A percentile compares a stretch with the other conserved stretches of the same genome.
Conservation (phyloP, 2,113 vertebrate genomes). For the Phaethon lepturus region DNA sequence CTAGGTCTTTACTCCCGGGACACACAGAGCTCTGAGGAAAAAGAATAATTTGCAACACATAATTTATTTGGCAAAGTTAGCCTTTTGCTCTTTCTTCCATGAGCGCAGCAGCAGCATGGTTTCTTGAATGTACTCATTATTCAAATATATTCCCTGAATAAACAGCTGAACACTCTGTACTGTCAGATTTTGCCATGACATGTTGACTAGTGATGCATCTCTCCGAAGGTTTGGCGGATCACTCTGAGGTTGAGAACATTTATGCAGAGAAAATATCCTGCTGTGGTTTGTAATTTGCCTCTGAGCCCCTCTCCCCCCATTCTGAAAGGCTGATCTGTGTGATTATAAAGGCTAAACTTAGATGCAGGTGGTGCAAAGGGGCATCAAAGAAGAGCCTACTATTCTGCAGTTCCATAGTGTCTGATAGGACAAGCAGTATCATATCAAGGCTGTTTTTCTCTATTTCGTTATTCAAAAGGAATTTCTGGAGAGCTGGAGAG, state of each 20-base stretch:
- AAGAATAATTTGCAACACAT: conserved; percentile 20
- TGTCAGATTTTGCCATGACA: conserved; percentile 42
- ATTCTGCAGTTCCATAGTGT: not conserved
- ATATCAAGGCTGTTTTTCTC: not conserved
- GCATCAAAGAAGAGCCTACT: not conserved
- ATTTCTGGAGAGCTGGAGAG: not conserved
- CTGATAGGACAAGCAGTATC: not conserved
- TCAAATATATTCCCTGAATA: conserved; percentile 46
- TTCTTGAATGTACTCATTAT: conserved; percentile 43
- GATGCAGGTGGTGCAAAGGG: not conserved
- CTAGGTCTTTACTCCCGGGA: conserved; percentile 2
- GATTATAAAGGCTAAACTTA: not conserved
- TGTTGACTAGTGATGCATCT: conserved; percentile 28
- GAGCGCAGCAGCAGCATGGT: not conserved
- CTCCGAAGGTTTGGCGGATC: conserved; percentile 1
- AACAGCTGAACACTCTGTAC: conserved; percentile 4
- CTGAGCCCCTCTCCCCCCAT: not conserved
- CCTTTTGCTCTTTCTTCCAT: conserved; percentile 33
- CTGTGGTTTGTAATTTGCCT: conserved; percentile 21
- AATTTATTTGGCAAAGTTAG: conserved; percentile 45
- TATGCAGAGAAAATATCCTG: not conserved
- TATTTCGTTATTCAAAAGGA: not conserved
- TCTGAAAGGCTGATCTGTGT: not conserved
- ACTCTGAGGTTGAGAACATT: conserved; percentile 13
- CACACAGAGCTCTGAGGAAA: not conserved